Evolutionary conservation across 1,140 invertebrate species (phyloP).

Genomic region (Eumaeus atala): DNA sequence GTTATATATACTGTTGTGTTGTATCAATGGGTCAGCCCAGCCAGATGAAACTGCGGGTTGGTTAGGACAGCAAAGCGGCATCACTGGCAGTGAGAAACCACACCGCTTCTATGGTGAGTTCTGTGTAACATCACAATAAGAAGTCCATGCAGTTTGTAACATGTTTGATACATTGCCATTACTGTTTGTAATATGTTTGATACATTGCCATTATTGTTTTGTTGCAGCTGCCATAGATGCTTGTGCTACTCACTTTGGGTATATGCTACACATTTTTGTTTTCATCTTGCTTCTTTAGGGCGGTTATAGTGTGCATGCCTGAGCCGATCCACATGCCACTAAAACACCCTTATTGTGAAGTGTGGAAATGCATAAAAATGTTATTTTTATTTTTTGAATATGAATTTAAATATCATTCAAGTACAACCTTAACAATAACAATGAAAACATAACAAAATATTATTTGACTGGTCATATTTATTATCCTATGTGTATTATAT

Average conservation of each 20-base stretch:
- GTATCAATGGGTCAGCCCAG: slow-evolving; percentile 70
- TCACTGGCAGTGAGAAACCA: slow-evolving; percentile 54
- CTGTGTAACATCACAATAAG: slow-evolving; percentile 13
- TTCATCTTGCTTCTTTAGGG: slow-evolving; percentile 3
- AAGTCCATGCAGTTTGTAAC: not conserved
- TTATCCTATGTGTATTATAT: too few relatives aligned
- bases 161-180: slow-evolving; percentile 16
- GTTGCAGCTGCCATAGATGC: slow-evolving; percentile 49
- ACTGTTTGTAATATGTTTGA: slow-evolving; percentile 27
- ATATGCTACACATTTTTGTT: slow-evolving; percentile 32
- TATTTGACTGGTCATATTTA: too few relatives aligned
- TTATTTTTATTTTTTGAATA: too few relatives aligned
- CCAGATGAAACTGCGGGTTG: slow-evolving; percentile 69
- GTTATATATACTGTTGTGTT: slow-evolving; percentile 74
- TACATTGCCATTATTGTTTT: slow-evolving; percentile 37
- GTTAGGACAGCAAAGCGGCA: slow-evolving; percentile 61
- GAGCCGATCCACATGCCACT: too few relatives aligned
- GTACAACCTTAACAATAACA: too few relatives aligned
- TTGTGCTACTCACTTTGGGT: slow-evolving; percentile 43
- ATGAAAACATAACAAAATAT: too few relatives aligned
- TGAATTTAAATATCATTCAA: too few relatives aligned
- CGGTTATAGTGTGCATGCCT: too few relatives aligned
- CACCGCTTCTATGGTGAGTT: slow-evolving; percentile 73
- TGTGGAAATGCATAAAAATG: too few relatives aligned
- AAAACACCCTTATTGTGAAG: too few relatives aligned